Conservation (phyloP, 2,888 invertebrate species). For the Bombylius major region DNA sequence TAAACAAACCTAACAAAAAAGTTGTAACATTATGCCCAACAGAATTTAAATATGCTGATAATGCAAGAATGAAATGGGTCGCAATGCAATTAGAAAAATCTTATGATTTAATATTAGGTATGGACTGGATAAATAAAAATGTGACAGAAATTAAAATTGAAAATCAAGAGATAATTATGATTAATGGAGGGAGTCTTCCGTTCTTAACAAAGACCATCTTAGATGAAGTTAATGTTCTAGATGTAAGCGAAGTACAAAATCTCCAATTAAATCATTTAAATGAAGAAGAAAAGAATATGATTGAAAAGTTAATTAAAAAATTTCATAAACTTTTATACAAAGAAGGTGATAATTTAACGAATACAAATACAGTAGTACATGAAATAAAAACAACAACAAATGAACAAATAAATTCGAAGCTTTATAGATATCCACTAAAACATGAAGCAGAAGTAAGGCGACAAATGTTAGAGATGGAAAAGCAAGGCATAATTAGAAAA, state of each 20-base stretch:
- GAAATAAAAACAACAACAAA: conserved; percentile 3
- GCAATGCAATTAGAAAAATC: conserved; percentile 7
- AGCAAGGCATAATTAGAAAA: conserved; percentile 9
- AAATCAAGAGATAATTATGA: conserved; percentile 3
- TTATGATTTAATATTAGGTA: conserved; percentile 9
- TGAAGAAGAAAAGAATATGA: not conserved
- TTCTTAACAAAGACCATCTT: conserved; percentile 3
- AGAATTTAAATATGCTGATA: conserved; percentile 7
- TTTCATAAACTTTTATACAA: conserved; percentile 1
- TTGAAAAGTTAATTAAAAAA: conserved; percentile 1
- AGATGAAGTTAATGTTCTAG: conserved; percentile 7
- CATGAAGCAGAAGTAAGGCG: conserved; percentile 6
- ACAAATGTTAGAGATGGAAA: conserved; percentile 10
- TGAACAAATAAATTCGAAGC: conserved; percentile 10
- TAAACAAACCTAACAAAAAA: conserved; percentile 2
- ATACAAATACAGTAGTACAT: not conserved
- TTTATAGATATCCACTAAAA: conserved; percentile 5
- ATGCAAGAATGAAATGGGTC: conserved; percentile 10
- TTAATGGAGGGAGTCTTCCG: not conserved
- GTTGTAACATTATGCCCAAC: conserved; percentile 8
- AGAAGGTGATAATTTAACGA: conserved; percentile 4
- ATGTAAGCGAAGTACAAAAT: not conserved
- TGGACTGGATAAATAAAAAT: conserved; percentile 10
- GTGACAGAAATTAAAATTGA: conserved; percentile 6
- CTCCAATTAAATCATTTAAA: conserved; percentile 1